phyloP scores from a whole-genome alignment of 37 sponge, comb jelly and placozoan species.

The Trichoplax adhaerens region DNA sequence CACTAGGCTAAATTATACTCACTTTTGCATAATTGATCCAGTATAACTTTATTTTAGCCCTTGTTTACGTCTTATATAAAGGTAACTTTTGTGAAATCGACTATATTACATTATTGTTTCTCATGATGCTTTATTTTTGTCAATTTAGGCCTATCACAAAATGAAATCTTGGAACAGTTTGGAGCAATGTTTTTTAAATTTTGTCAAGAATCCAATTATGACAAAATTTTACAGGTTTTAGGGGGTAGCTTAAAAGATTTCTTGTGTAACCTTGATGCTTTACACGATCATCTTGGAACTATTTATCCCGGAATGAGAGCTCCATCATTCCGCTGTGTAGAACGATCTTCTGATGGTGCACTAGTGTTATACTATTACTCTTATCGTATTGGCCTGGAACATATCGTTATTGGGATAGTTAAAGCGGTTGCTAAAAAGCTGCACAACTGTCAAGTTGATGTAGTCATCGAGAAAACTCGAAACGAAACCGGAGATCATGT shows the following conservation, averaged over 20 bases:
- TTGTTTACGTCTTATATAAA: no score
- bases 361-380: slow-evolving; percentile 53
- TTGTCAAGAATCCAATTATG: slow-evolving; percentile 76
- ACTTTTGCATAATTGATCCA: no score
- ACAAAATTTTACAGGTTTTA: slow-evolving; percentile 47
- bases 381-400: slow-evolving; percentile 20
- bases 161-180: slow-evolving; percentile 59
- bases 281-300: slow-evolving; percentile 80
- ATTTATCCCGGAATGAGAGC: slow-evolving; percentile 76
- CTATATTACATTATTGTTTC: no score
- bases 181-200: slow-evolving; percentile 76
- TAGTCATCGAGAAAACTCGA: neutral
- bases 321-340: slow-evolving; percentile 72
- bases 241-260: slow-evolving; percentile 69
- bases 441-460: slow-evolving; percentile 13
- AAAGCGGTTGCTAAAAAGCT: slow-evolving; percentile 40
- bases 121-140: no score
- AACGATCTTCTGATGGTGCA: neutral
- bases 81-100: no score
- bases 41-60: no score
- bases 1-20: no score
- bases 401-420: slow-evolving; percentile 49
- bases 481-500: no score
- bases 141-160: neutral
- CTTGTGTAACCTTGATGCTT: slow-evolving; percentile 66